These are phyloP conservation scores for Thomomys bottae DNA, from an alignment of 2,113 vertebrate genomes.

Conservation along the genomic window DNA sequence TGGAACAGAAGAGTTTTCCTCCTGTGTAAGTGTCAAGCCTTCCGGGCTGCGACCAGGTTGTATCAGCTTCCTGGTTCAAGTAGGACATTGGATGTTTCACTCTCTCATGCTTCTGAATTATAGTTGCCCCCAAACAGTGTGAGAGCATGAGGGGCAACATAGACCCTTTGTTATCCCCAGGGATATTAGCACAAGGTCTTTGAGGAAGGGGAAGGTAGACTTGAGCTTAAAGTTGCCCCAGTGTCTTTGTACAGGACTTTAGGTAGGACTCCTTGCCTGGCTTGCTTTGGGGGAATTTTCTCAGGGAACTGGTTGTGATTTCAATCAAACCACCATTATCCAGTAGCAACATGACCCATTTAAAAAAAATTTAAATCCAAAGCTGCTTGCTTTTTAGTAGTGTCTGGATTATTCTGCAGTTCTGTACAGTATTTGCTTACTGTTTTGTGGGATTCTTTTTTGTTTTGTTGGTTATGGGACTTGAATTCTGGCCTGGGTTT, in stretches of 20 bases:
- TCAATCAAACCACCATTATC: neutral
- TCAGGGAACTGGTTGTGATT: neutral
- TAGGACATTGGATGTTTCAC: conserved; percentile 50
- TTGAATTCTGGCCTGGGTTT: neutral
- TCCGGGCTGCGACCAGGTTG: conserved; percentile 12
- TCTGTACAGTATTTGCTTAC: neutral
- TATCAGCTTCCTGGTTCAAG: conserved; percentile 46
- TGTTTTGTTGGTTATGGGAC: too few relatives aligned
- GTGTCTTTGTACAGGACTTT: neutral
- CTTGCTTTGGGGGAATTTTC: neutral
- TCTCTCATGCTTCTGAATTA: conserved; percentile 48
- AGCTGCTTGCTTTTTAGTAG: conserved; percentile 1
- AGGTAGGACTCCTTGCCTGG: neutral
- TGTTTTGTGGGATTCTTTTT: too few relatives aligned
- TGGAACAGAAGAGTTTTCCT: conserved; percentile 16
- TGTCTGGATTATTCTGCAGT: conserved; percentile 13
- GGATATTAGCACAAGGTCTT: conserved; percentile 32
- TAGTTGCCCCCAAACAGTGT: neutral
- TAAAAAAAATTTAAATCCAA: neutral
- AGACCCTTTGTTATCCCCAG: conserved; percentile 9
- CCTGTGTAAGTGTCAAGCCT: neutral
- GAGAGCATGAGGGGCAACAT: conserved; percentile 27
- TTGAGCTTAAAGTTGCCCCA: conserved; percentile 19
- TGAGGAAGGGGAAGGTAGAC: neutral
- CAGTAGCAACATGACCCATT: neutral